A percentile compares a stretch with the other conserved stretches of the same genome.
phyloP scores from a whole-genome alignment of 2,797 vertebrate genomes.

The Hemitrygon akajei region DNA sequence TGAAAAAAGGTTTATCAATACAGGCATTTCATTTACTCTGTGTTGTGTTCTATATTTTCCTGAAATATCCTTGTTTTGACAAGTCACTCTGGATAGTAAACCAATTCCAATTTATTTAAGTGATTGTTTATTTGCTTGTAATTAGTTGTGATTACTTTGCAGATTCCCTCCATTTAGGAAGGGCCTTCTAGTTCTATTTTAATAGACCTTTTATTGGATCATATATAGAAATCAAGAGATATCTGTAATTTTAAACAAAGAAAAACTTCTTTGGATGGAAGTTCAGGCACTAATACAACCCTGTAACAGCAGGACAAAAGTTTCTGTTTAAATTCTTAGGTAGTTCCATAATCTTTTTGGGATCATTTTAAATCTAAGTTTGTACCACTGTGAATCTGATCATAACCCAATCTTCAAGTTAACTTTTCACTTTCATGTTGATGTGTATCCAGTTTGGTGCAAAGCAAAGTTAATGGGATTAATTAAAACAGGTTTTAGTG shows the following conservation, averaged over 20 bases:
- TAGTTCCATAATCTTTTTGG: background rate
- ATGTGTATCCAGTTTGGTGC: background rate
- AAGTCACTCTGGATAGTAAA: background rate
- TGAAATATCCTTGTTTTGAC: background rate
- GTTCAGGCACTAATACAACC: background rate
- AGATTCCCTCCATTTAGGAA: background rate
- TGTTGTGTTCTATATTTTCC: background rate
- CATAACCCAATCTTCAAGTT: background rate
- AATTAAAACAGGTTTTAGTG: background rate
- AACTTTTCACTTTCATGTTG: background rate
- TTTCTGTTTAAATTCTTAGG: background rate
- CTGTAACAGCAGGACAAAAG: background rate
- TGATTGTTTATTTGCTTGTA: background rate
- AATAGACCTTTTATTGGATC: background rate
- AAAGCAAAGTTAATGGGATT: background rate
- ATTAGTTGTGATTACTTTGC: background rate
- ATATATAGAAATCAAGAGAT: background rate
- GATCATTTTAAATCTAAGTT: background rate
- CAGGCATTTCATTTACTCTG: background rate
- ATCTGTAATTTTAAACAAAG: background rate
- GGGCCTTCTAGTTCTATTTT: background rate
- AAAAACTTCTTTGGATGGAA: background rate
- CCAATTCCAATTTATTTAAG: background rate
- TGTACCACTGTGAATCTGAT: background rate
- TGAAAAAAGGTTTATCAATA: background rate